Conservation (phyloP, 1,140 invertebrate genomes). For the Drosophila jambulina region DNA sequence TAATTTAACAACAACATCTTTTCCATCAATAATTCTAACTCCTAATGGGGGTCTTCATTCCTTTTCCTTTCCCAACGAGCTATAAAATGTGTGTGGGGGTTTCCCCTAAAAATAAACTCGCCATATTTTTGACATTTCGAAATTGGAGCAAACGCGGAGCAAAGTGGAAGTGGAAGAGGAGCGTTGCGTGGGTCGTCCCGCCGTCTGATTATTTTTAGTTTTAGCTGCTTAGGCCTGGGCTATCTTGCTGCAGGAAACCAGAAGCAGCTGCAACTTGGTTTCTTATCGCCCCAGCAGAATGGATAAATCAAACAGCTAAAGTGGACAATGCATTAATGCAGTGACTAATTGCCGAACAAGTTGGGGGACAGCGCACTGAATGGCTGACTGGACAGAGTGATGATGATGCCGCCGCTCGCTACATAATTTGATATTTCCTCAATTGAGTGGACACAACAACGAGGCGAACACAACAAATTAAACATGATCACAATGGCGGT, state of each 20-base stretch:
- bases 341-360: constrained; percentile 68
- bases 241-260: constrained; percentile 41
- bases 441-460: constrained; percentile 57
- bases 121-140: constrained; percentile 65
- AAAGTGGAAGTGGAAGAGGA: constrained; percentile 9
- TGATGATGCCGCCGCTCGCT: constrained; percentile 28
- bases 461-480: constrained; percentile 1
- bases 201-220: constrained; percentile 58
- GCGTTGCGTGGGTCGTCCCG: constrained; percentile 73
- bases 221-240: neutral
- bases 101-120: constrained; percentile 46
- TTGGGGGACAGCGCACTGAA: constrained; percentile 49
- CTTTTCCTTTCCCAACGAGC: constrained; percentile 5
- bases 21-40: neutral
- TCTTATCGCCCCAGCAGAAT: constrained; percentile 12
- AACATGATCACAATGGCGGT: constrained; percentile 22
- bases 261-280: constrained; percentile 7
- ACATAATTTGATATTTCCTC: constrained; percentile 81
- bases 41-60: constrained; percentile 18
- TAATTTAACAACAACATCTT: neutral
- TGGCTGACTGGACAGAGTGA: constrained; percentile 34
- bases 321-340: constrained; percentile 30
- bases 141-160: constrained; percentile 63
- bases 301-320: constrained; percentile 27
- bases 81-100: constrained; percentile 21